Conservation (phyloP, 1,140 invertebrate genomes). For the Megalopta genalis region DNA sequence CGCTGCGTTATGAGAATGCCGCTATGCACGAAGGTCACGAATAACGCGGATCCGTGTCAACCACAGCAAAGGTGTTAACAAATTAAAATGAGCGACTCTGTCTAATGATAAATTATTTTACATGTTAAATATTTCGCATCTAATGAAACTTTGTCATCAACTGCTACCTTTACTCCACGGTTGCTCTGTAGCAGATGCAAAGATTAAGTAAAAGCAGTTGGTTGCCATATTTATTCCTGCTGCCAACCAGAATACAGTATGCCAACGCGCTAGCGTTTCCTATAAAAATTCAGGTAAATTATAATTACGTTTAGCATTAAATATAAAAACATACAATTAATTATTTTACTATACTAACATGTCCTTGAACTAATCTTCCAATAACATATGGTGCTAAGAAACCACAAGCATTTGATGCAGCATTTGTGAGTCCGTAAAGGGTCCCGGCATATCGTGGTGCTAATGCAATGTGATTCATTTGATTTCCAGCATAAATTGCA, state of each 20-base stretch:
- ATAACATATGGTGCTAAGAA: conserved; percentile 92
- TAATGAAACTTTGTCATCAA: conserved; percentile 74
- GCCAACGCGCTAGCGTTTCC: conserved; percentile 92
- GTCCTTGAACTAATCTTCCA: conserved; percentile 85
- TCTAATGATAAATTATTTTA: conserved; percentile 67
- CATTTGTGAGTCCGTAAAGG: conserved; percentile 94
- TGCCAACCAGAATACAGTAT: conserved; percentile 92
- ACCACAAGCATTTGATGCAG: conserved; percentile 91
- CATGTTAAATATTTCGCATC: conserved; percentile 60
- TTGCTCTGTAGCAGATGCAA: conserved; percentile 91
- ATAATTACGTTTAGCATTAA: too few relatives aligned
- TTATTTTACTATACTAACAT: conserved; percentile 78
- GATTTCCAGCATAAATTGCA: conserved; percentile 88
- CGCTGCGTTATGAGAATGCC: too few relatives aligned
- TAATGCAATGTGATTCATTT: conserved; percentile 93
- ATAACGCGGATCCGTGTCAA: too few relatives aligned
- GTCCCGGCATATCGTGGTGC: conserved; percentile 92
- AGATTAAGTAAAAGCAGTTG: conserved; percentile 90
- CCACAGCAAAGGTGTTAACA: neutral
- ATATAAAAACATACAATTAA: neutral
- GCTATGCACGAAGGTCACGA: too few relatives aligned
- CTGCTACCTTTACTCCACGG: conserved; percentile 83
- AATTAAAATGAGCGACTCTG: conserved; percentile 71
- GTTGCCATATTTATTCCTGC: conserved; percentile 88
- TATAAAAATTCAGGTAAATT: conserved; percentile 74